phyloP scores from a whole-genome alignment of 2,797 vertebrate species.

The Otolemur crassicaudatus region DNA sequence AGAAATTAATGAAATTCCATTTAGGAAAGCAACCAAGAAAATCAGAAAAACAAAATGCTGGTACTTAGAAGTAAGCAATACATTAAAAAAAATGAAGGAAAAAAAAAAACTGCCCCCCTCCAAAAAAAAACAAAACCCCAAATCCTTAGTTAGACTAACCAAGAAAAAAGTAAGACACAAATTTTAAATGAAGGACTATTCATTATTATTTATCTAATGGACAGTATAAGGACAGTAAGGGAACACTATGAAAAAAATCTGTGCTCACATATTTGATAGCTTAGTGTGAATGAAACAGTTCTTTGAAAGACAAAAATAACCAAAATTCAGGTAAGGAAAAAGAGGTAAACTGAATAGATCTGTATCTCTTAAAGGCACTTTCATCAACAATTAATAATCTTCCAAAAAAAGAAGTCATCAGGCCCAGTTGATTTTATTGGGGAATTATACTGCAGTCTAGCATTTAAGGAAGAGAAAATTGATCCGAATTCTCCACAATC shows the following conservation, averaged over 20 bases:
- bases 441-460: neutral
- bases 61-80: neutral
- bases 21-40: neutral
- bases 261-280: neutral
- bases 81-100: neutral
- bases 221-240: neutral
- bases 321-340: neutral
- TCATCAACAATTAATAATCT: neutral
- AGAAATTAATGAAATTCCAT: constrained; percentile 6
- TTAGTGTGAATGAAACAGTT: neutral
- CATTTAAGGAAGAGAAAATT: neutral
- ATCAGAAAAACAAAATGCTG: neutral
- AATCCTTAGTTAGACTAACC: neutral
- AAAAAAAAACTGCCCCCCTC: no score
- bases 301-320: neutral
- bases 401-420: neutral
- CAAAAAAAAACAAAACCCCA: neutral
- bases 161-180: neutral
- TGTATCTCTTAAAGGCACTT: neutral
- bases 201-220: neutral
- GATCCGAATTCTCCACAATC: neutral
- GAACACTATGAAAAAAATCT: neutral
- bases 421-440: neutral
- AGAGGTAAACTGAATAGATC: neutral
- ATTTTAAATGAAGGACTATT: neutral